A percentile compares a stretch with the other conserved stretches of the same genome.
Evolutionary conservation across 1,140 invertebrate genomes (phyloP).

Genomic region (Megalopta genalis): DNA sequence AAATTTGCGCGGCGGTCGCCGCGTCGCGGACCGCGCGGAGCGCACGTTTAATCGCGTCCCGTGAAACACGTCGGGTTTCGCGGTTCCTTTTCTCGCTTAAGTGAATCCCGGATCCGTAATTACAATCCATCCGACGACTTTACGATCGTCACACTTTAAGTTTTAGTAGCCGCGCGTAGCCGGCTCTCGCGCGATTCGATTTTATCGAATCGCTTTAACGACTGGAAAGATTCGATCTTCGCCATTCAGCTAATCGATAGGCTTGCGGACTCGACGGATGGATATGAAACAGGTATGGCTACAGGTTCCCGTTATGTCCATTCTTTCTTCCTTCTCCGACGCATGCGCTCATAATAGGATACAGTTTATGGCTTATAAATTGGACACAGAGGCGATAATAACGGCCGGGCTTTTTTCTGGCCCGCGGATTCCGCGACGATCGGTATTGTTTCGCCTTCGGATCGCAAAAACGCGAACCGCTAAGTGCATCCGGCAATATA

Average conservation of each 20-base stretch:
- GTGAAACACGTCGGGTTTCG: neutral
- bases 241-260: neutral
- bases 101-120: neutral
- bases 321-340: neutral
- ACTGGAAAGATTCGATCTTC: constrained; percentile 1
- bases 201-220: constrained; percentile 2
- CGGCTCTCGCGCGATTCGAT: neutral
- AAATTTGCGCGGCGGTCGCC: no score
- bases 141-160: constrained; percentile 1
- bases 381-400: neutral
- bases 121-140: neutral
- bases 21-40: no score
- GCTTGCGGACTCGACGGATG: neutral
- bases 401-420: neutral
- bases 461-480: no score
- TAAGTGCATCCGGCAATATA: no score
- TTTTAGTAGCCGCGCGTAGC: neutral
- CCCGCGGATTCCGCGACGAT: neutral
- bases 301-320: neutral
- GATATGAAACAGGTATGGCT: constrained; percentile 1
- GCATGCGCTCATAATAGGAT: neutral
- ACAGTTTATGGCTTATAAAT: neutral
- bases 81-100: neutral
- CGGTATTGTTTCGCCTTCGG: neutral
- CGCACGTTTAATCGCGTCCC: neutral